phyloP scores from a whole-genome alignment of 2,113 vertebrate species.

The Gymnogyps californianus region DNA sequence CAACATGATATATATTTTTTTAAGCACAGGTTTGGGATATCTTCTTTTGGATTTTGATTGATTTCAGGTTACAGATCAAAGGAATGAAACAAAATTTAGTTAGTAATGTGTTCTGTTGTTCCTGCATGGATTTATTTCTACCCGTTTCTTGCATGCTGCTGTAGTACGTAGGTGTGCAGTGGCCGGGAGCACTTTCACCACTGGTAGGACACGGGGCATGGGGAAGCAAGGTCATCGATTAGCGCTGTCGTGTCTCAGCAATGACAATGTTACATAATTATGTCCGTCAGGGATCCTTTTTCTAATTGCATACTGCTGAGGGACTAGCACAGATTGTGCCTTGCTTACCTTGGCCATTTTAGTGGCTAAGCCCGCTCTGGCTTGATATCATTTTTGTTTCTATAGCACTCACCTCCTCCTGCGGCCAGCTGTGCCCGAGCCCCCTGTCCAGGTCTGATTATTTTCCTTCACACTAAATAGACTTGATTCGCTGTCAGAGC shows the following conservation, averaged over 20 bases:
- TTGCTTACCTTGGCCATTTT: conserved; percentile 15
- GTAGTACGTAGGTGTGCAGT: accelerated
- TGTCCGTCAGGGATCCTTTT: not conserved
- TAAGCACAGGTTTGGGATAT: not conserved
- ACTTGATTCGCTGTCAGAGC: not conserved
- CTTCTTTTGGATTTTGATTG: not conserved
- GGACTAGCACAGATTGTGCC: not conserved
- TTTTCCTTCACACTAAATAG: conserved; percentile 4
- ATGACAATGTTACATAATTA: not conserved
- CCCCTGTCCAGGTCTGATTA: not conserved
- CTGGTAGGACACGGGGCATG: not conserved
- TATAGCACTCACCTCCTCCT: not conserved
- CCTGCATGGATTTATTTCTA: not conserved
- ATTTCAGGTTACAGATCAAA: not conserved
- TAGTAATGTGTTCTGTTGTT: not conserved
- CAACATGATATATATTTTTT: not conserved
- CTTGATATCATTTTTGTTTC: conserved; percentile 1
- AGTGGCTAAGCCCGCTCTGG: not conserved
- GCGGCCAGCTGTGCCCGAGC: not conserved
- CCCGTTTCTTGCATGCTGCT: accelerated
- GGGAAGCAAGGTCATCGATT: not conserved
- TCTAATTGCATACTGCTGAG: not conserved
- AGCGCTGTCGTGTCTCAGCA: not conserved
- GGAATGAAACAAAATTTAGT: not conserved
- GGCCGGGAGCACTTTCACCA: not conserved